phyloP scores from a whole-genome alignment of 2,888 invertebrate species.

The Caenorhabditis virilis region DNA sequence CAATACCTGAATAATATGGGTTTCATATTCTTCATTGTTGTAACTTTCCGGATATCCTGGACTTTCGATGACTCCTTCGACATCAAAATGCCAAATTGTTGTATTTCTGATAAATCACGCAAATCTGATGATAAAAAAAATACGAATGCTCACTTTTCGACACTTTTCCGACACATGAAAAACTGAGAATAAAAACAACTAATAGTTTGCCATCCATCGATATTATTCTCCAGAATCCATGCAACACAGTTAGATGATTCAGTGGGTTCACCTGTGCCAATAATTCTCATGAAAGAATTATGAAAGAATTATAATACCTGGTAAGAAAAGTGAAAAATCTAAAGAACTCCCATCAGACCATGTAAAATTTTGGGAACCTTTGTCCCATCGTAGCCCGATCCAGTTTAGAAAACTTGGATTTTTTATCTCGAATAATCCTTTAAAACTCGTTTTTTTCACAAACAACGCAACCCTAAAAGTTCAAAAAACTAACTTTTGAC shows the following conservation, averaged over 20 bases:
- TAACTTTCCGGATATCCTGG: constrained; percentile 17
- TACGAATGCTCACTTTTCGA: constrained; percentile 10
- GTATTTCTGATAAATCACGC: constrained; percentile 7
- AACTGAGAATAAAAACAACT: constrained; percentile 40
- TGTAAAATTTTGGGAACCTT: constrained; percentile 5
- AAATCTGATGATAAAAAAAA: neutral
- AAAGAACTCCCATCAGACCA: constrained; percentile 20
- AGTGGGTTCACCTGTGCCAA: no score
- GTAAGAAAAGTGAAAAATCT: no score
- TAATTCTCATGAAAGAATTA: no score
- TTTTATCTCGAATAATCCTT: constrained; percentile 20
- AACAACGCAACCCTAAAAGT: neutral
- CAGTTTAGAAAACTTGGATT: constrained; percentile 38
- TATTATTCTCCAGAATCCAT: constrained; percentile 23
- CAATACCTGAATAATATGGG: constrained; percentile 17
- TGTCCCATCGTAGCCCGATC: constrained; percentile 24
- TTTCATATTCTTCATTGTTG: constrained; percentile 22
- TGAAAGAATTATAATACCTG: no score
- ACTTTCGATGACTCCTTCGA: constrained; percentile 11
- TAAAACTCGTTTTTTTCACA: neutral
- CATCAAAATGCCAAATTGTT: constrained; percentile 17
- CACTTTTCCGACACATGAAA: constrained; percentile 33
- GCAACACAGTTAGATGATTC: constrained; percentile 39
- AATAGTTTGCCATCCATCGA: constrained; percentile 36
- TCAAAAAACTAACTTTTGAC: constrained; percentile 5